Evolutionary conservation across 2,888 invertebrate genomes (phyloP).

Genomic region (Megamerina dolium): DNA sequence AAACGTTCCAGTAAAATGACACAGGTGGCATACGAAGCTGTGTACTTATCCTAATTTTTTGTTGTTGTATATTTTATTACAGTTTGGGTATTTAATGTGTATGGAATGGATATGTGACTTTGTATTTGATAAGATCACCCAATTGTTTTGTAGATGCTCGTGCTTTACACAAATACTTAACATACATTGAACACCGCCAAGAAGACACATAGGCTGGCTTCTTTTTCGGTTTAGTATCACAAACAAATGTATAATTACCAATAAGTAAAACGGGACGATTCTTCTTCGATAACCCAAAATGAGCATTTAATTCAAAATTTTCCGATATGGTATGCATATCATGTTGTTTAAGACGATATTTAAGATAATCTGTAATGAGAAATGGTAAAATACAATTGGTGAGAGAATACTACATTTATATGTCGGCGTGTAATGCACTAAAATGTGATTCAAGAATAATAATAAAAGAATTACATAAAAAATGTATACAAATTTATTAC

Average conservation of each 20-base stretch:
- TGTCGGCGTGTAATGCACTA: too few relatives aligned
- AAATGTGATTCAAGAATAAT: too few relatives aligned
- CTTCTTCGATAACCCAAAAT: constrained; percentile 23
- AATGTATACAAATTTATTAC: too few relatives aligned
- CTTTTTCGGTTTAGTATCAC: constrained; percentile 19
- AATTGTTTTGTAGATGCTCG: constrained; percentile 25
- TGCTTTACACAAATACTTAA: constrained; percentile 25
- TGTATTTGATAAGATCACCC: constrained; percentile 29
- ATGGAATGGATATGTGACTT: constrained; percentile 28
- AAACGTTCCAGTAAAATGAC: too few relatives aligned
- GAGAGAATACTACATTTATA: too few relatives aligned
- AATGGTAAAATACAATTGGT: too few relatives aligned
- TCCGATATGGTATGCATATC: constrained; percentile 14
- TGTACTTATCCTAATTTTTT: too few relatives aligned
- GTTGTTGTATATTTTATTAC: too few relatives aligned
- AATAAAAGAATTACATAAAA: too few relatives aligned
- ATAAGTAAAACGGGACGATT: constrained; percentile 20
- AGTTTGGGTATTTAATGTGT: constrained; percentile 16
- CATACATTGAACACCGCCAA: constrained; percentile 29
- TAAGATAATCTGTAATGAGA: neutral
- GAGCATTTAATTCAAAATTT: constrained; percentile 21
- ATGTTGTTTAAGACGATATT: constrained; percentile 6
- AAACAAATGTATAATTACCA: constrained; percentile 22
- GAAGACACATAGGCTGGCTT: constrained; percentile 20
- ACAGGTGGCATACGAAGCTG: too few relatives aligned